Conservation (phyloP, 2,797 vertebrate genomes). For the Ceyx erithaca region DNA sequence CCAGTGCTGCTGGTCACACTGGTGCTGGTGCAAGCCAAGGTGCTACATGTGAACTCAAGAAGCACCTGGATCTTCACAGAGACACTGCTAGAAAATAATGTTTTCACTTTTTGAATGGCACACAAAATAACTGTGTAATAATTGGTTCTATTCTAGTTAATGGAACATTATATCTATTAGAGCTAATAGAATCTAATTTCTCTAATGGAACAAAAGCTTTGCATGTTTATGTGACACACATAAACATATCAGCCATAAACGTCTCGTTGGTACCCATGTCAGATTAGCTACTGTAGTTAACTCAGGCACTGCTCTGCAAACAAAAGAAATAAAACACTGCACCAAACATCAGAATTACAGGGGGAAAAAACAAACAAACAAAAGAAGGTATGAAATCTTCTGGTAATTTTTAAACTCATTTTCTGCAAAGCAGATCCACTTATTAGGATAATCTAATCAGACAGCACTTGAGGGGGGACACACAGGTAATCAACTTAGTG, state of each 20-base stretch:
- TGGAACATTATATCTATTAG: not conserved
- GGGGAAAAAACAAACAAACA: too few relatives aligned
- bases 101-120: not conserved
- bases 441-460: not conserved
- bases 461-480: not conserved
- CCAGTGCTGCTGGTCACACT: not conserved
- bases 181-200: not conserved
- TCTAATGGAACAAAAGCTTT: not conserved
- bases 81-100: not conserved
- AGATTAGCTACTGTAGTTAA: not conserved
- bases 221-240: not conserved
- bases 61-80: not conserved
- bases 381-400: not conserved
- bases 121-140: not conserved
- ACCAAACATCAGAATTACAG: not conserved
- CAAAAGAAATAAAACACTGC: not conserved
- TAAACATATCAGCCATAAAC: not conserved
- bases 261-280: not conserved
- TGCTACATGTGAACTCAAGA: not conserved
- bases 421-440: slow-evolving; percentile 16
- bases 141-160: not conserved
- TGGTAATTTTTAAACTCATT: not conserved
- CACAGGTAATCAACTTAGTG: not conserved
- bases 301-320: not conserved
- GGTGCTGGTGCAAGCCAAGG: not conserved